phyloP scores from a whole-genome alignment of 2,113 vertebrate species.

The Eretmochelys imbricata region DNA sequence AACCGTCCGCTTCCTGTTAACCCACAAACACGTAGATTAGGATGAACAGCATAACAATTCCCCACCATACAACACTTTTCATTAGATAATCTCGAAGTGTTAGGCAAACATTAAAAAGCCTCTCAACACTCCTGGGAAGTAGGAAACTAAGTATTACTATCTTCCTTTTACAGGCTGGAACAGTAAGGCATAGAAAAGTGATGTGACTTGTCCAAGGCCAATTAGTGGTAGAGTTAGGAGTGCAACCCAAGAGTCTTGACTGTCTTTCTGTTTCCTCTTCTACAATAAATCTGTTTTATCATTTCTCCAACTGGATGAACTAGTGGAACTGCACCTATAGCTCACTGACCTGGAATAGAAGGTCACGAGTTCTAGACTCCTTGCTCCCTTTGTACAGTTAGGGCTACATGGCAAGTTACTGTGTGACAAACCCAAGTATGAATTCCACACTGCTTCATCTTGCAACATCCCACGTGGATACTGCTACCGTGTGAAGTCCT shows the following conservation, averaged over 20 bases:
- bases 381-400: not conserved
- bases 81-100: slow-evolving; percentile 61
- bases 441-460: not conserved
- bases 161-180: not conserved
- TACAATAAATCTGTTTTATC: not conserved
- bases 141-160: slow-evolving; percentile 47
- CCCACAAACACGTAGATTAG: slow-evolving; percentile 37
- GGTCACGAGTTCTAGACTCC: accelerated
- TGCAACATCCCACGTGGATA: not conserved
- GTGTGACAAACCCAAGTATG: not conserved
- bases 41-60: slow-evolving; percentile 21
- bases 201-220: slow-evolving; percentile 30
- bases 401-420: not conserved
- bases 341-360: not conserved
- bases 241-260: not conserved
- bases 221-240: not conserved
- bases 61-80: slow-evolving; percentile 10
- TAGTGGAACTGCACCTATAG: not conserved
- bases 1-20: slow-evolving; percentile 72
- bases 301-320: not conserved
- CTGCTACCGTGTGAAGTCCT: no score
- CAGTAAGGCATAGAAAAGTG: slow-evolving; percentile 5
- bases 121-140: slow-evolving; percentile 47
- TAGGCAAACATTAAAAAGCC: slow-evolving; percentile 70
- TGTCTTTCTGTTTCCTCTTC: not conserved